Base-by-base conservation (phyloP, 2,113 vertebrate species). In the Zosterops japonicus region DNA sequence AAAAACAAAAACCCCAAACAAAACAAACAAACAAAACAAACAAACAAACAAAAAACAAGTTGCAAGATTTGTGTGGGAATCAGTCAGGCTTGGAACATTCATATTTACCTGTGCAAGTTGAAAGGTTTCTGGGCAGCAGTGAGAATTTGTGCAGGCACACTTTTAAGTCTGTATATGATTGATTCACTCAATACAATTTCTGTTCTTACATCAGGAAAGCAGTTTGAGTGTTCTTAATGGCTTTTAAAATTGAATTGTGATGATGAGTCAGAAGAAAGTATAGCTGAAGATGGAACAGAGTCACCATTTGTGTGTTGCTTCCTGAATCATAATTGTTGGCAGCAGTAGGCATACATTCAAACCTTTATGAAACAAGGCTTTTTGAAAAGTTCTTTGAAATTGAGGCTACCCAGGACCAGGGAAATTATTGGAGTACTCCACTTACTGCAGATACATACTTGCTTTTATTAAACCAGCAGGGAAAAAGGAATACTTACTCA, bases 241-340 rank as follows among this genome's bases (percentile, higher is more conserved):
- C 90, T 96, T 96, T 96, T 83, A 94, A 92, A 95, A 95, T 88
- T 83, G 91, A 96, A 85, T 91, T 96, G 90, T 90, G 93, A 72
- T 90, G 95, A 95, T 96, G 90, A 97, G 79, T 96, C 96, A 96
- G 93, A 95, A 88, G 87, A 95, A 91, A 95, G 93, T 81, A 91
- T 75, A 96, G 90, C 85, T 88, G 85, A 89, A 83, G 91, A 95
- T 83, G 76, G 93, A 95, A 96, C 85, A 85, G 69, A 94, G 71
- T 95, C 87, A 87, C 75, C 60, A 65, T 83, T 87, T 92, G 64
- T 72, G 61, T 71, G 57, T 25, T 87, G 50, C 65, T 89, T 95
- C 65, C 83, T 92, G 93, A 96, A 90, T 95, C 89, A 91, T 94
- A 89, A 87, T 67, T 29, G 63, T 83, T 96, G 95, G 91, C 87